phyloP scores from a whole-genome alignment of 2,797 vertebrate species.

The Podarcis siculus region DNA sequence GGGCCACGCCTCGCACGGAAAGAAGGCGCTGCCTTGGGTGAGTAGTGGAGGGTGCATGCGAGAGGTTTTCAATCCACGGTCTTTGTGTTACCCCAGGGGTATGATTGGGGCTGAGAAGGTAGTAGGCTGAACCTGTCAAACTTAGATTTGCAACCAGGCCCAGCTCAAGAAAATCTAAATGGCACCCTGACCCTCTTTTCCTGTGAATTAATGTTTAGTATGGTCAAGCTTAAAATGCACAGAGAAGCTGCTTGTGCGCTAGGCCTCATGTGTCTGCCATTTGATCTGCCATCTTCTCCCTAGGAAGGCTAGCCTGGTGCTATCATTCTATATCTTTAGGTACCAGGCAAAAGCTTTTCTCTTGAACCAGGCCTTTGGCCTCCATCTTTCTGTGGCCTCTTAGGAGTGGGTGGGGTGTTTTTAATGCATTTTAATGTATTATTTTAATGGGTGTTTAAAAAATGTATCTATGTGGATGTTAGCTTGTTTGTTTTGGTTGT shows the following conservation, averaged over 20 bases:
- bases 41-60: slow-evolving; percentile 16
- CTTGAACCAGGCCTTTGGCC: no score
- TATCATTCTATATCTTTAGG: no score
- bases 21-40: slow-evolving; percentile 72
- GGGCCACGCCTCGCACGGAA: slow-evolving; percentile 66
- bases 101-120: background rate
- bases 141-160: background rate
- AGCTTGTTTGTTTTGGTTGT: no score
- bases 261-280: no score
- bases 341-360: no score
- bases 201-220: background rate
- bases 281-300: background rate
- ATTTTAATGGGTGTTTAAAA: no score
- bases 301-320: no score
- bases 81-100: background rate
- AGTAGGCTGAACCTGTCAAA: no score
- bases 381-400: no score
- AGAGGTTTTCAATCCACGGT: background rate
- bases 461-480: no score
- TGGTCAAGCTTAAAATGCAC: background rate
- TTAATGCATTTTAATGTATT: no score
- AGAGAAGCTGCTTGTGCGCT: background rate
- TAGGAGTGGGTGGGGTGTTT: no score
- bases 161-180: background rate
- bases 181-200: background rate